Conservation (phyloP, 2,797 vertebrate genomes). For the Parauchenoglanis punctatus region DNA sequence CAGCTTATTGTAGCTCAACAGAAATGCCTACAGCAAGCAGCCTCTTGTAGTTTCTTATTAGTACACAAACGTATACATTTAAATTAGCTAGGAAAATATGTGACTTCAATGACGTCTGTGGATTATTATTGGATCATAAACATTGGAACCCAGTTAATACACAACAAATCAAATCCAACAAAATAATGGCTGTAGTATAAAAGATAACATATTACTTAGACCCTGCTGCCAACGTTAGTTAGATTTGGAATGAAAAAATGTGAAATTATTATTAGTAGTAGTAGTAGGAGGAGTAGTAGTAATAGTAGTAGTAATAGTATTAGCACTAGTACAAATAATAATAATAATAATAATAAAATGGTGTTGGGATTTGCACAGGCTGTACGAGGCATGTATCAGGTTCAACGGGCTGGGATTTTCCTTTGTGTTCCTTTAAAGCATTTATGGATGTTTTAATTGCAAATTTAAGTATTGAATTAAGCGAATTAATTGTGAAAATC, state of each 20-base stretch:
- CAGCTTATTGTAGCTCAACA: neutral
- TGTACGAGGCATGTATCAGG: too few species aligned
- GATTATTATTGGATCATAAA: neutral
- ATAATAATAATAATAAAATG: neutral
- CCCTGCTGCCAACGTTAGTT: neutral
- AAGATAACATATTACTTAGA: neutral
- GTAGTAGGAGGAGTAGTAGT: fast-evolving
- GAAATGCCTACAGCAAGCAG: neutral
- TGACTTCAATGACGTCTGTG: neutral
- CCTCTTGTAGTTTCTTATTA: neutral
- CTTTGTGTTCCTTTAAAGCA: too few species aligned
- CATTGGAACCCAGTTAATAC: neutral
- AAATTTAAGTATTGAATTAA: too few species aligned
- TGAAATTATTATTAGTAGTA: neutral
- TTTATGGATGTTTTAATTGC: too few species aligned
- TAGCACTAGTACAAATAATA: neutral
- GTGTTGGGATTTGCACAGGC: too few species aligned
- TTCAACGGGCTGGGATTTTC: too few species aligned
- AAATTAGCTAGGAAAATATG: neutral
- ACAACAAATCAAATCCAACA: neutral
- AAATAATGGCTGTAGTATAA: neutral
- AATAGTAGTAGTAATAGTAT: too few species aligned
- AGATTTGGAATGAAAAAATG: neutral
- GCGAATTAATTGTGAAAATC: too few species aligned
- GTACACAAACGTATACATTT: neutral